A percentile compares a stretch with the other conserved stretches of the same genome.
Conservation (phyloP, 2,888 invertebrate genomes). For the Chloroclysta siterata region DNA sequence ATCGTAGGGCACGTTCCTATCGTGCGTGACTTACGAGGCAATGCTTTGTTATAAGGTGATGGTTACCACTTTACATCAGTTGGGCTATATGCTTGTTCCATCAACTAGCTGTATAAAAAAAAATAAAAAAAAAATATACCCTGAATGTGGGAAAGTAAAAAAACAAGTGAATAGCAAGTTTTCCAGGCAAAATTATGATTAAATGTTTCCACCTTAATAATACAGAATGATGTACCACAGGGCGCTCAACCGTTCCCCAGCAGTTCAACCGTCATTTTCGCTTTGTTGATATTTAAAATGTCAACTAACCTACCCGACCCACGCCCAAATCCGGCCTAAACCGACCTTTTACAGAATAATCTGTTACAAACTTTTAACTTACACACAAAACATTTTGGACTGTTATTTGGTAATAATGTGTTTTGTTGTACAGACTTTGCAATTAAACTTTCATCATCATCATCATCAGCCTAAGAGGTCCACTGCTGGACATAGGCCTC, state of each 20-base stretch:
- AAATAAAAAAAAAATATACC: too few species aligned
- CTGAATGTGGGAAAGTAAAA: neutral
- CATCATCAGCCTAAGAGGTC: too few species aligned
- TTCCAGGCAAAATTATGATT: neutral
- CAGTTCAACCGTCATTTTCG: conserved; percentile 12
- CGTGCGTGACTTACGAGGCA: too few species aligned
- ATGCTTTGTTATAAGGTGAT: too few species aligned
- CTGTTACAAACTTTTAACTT: conserved; percentile 23
- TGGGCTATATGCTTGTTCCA: too few species aligned
- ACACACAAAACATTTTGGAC: conserved; percentile 14
- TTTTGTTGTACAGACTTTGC: neutral
- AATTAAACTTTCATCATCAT: too few species aligned
- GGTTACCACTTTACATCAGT: too few species aligned
- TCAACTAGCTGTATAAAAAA: too few species aligned
- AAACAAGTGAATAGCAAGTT: neutral
- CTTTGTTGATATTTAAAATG: conserved; percentile 28
- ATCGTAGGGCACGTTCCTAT: too few species aligned
- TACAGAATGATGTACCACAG: conserved; percentile 9
- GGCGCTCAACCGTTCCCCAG: conserved; percentile 8
- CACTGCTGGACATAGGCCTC: too few species aligned
- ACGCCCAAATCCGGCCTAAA: conserved; percentile 8
- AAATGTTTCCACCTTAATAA: conserved; percentile 18
- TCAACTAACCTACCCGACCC: conserved; percentile 20
- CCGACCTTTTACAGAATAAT: conserved; percentile 20
- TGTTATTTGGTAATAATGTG: neutral